Percentiles rank a stretch among this genome's conserved stretches.
phyloP scores from a whole-genome alignment of 23 tunicate species.

The Pegea sp. region DNA sequence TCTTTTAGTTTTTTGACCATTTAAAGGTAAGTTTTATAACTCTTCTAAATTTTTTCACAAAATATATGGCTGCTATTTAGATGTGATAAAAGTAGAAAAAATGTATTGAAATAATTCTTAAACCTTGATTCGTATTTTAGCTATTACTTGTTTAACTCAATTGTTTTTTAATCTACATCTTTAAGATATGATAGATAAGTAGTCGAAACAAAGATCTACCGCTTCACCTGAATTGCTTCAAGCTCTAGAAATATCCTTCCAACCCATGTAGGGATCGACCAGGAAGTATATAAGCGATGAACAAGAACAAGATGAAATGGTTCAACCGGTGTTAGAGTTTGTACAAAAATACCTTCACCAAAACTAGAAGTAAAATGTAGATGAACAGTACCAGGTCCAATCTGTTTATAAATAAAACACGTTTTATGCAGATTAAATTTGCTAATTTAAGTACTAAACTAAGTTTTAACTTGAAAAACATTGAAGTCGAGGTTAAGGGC shows the following conservation, averaged over 20 bases:
- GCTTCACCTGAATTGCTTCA: conserved; percentile 56
- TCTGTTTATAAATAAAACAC: conserved; percentile 10
- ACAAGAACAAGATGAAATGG: conserved; percentile 60
- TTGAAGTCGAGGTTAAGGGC: conserved; percentile 13
- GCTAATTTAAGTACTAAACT: neutral
- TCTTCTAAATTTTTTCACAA: too few relatives aligned
- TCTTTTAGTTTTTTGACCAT: too few relatives aligned
- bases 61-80: too few relatives aligned
- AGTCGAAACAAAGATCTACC: neutral
- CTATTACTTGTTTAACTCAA: too few relatives aligned
- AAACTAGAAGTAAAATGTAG: conserved; percentile 25
- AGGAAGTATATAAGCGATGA: conserved; percentile 36
- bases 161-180: too few relatives aligned
- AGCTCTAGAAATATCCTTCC: conserved; percentile 23
- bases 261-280: conserved; percentile 30
- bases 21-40: too few relatives aligned
- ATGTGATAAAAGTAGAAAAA: too few relatives aligned
- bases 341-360: conserved; percentile 35
- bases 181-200: too few relatives aligned
- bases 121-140: too few relatives aligned
- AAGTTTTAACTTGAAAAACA: conserved; percentile 32
- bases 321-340: conserved; percentile 38
- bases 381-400: conserved; percentile 82
- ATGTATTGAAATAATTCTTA: too few relatives aligned
- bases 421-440: neutral